A percentile compares a stretch with the other conserved stretches of the same genome.
Evolutionary conservation across 2,113 vertebrate genomes (phyloP).

Genomic region (Aphelocoma coerulescens): DNA sequence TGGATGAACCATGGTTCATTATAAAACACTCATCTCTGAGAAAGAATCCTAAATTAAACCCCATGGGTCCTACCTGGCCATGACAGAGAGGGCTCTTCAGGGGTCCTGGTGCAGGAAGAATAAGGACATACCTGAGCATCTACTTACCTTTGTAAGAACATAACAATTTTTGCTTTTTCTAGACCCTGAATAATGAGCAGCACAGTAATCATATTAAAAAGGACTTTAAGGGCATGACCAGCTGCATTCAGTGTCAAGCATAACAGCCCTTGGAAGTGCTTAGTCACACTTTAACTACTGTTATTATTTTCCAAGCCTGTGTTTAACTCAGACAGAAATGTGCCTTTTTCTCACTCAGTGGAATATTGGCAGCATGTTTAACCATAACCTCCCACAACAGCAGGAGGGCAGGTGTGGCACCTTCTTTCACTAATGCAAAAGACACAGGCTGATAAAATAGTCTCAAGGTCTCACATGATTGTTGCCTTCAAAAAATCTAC

Average conservation of each 20-base stretch:
- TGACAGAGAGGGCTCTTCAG: neutral
- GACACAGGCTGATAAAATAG: neutral
- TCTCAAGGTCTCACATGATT: neutral
- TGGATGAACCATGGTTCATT: neutral
- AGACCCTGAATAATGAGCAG: constrained; percentile 35
- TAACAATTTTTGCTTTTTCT: neutral
- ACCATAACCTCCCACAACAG: neutral
- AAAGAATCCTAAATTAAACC: neutral
- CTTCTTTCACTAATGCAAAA: neutral
- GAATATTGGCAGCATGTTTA: neutral
- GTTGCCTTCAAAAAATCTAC: neutral
- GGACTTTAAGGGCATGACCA: constrained; percentile 37
- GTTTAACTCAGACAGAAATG: constrained; percentile 16
- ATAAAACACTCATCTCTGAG: neutral
- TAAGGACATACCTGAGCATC: neutral
- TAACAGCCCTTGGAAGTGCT: constrained; percentile 25
- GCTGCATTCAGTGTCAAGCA: constrained; percentile 16
- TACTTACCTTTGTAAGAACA: neutral
- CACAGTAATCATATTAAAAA: constrained; percentile 40
- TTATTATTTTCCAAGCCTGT: constrained; percentile 31
- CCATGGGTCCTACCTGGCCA: neutral
- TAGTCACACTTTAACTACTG: constrained; percentile 42
- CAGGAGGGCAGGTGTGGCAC: neutral
- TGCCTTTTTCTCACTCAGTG: neutral
- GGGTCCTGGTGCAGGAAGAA: neutral